Evolutionary conservation across 2,797 vertebrate species (phyloP).

Genomic region (Premnoplex brunnescens): DNA sequence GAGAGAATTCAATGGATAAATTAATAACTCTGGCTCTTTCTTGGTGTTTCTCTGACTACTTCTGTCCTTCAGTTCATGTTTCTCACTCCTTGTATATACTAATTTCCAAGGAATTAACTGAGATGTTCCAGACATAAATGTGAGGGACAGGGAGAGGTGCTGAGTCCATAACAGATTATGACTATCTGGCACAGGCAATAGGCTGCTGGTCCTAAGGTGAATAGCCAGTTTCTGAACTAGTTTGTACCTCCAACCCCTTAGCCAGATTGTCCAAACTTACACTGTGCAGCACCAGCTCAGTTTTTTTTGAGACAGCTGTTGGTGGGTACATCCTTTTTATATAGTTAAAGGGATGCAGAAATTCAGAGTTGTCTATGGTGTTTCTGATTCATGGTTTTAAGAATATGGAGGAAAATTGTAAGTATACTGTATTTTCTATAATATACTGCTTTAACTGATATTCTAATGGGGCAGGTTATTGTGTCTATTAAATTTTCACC

Average conservation of each 20-base stretch:
- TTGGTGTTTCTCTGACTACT: not conserved
- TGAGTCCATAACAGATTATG: not conserved
- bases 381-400: not conserved
- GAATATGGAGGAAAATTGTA: not conserved
- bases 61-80: not conserved
- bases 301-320: not conserved
- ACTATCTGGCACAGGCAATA: not conserved
- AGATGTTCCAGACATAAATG: not conserved
- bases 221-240: not conserved
- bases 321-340: not conserved
- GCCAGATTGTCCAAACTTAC: not conserved
- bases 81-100: not conserved
- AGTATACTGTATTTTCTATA: not conserved
- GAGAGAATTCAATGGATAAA: not conserved
- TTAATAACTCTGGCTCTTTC: not conserved
- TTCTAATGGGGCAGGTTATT: not conserved
- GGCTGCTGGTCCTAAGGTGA: not conserved
- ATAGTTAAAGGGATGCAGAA: not conserved
- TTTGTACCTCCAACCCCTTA: not conserved
- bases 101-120: not conserved
- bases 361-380: not conserved
- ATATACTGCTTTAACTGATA: not conserved
- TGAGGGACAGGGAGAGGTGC: not conserved
- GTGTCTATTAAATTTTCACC: not conserved
- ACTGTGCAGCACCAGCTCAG: not conserved